A percentile compares a stretch with the other conserved stretches of the same genome.
Evolutionary conservation across 2,888 invertebrate genomes (phyloP).

Genomic region (Drosophila infuscata): DNA sequence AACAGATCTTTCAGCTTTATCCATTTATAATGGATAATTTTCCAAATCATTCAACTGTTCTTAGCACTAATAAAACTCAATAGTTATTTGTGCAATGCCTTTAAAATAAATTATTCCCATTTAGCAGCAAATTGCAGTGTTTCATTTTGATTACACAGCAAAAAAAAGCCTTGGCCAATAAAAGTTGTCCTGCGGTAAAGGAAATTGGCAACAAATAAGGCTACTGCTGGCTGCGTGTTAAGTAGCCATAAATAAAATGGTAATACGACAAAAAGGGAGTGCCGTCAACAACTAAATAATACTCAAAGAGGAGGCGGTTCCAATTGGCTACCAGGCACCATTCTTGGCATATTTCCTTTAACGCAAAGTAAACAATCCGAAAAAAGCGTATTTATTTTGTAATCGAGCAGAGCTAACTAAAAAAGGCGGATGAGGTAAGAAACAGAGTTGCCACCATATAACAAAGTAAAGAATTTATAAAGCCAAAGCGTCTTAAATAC

Average conservation of each 20-base stretch:
- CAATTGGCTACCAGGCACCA: conserved; percentile 42
- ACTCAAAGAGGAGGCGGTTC: conserved; percentile 27
- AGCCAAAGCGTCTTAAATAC: conserved; percentile 36
- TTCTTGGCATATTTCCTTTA: conserved; percentile 10
- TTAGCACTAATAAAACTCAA: background rate
- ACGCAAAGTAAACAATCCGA: conserved; percentile 13
- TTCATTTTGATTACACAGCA: conserved; percentile 1
- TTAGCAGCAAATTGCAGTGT: conserved; percentile 1
- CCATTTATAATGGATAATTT: background rate
- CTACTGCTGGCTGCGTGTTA: conserved; percentile 40
- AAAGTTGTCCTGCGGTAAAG: background rate
- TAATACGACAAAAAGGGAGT: conserved; percentile 54
- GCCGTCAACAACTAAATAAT: conserved; percentile 9
- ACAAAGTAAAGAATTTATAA: background rate
- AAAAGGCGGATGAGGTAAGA: conserved; percentile 29
- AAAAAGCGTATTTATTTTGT: conserved; percentile 33
- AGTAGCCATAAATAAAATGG: conserved; percentile 32
- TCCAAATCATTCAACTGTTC: background rate
- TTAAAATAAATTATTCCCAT: background rate
- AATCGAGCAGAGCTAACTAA: conserved; percentile 9
- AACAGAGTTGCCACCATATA: conserved; percentile 34
- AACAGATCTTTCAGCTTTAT: background rate
- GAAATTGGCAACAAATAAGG: background rate
- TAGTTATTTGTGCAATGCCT: background rate
- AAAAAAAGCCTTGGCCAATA: background rate